phyloP scores from a whole-genome alignment of 2,888 invertebrate genomes.

The Nomada hirtipes region DNA sequence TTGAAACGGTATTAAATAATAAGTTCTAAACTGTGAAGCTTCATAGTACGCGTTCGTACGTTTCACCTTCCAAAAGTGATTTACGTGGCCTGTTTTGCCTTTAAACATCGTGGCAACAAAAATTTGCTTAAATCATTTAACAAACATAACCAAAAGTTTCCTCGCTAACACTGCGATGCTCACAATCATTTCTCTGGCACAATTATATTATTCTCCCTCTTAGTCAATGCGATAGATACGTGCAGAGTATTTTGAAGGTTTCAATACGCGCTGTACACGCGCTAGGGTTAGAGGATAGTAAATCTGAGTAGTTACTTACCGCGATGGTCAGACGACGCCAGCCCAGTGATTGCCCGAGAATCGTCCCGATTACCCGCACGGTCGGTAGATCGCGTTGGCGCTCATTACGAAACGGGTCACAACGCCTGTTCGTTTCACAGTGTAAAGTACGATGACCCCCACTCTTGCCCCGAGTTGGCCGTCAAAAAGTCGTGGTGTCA shows the following conservation, averaged over 20 bases:
- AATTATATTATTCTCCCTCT: not conserved
- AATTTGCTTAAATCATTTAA: no score
- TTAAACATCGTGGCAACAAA: no score
- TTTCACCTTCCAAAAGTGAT: not conserved
- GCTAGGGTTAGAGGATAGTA: not conserved
- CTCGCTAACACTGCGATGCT: no score
- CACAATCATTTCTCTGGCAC: not conserved
- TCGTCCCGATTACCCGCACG: constrained; percentile 35
- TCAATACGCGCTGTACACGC: not conserved
- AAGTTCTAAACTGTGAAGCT: constrained; percentile 29
- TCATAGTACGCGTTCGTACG: not conserved
- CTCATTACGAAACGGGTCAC: constrained; percentile 54
- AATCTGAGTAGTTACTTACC: constrained; percentile 61
- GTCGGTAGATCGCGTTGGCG: constrained; percentile 44
- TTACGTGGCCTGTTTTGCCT: no score
- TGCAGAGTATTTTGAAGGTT: not conserved
- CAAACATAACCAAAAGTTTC: no score
- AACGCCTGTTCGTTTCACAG: constrained; percentile 57
- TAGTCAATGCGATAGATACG: no score
- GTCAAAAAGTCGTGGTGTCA: constrained; percentile 63
- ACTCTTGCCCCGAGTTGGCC: constrained; percentile 58
- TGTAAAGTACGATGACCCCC: constrained; percentile 65
- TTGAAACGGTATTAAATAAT: constrained; percentile 45
- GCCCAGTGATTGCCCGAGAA: constrained; percentile 9
- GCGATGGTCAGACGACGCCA: constrained; percentile 40